Conservation (phyloP, 2,797 vertebrate species). For the Clamator glandarius region DNA sequence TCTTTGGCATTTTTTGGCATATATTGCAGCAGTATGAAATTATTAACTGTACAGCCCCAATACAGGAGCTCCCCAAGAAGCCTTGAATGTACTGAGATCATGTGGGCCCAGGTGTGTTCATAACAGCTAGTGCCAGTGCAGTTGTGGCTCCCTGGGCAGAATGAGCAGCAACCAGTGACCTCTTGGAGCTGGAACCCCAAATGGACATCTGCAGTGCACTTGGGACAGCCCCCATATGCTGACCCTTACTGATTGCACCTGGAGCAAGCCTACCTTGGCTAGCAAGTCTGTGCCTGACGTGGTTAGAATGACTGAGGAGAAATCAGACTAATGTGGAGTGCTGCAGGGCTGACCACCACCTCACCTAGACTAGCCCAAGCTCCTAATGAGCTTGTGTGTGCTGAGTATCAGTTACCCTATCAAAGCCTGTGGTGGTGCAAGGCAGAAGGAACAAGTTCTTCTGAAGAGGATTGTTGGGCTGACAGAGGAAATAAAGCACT, state of each 20-base stretch:
- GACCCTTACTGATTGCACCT: too few relatives aligned
- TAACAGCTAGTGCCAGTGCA: rapidly evolving
- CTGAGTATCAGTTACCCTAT: neutral
- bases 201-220: neutral
- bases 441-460: slow-evolving; percentile 1
- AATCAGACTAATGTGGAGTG: too few relatives aligned
- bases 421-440: neutral
- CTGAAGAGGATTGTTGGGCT: neutral
- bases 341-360: neutral
- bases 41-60: neutral
- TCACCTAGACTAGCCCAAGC: neutral
- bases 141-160: neutral
- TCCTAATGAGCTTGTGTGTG: neutral
- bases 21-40: neutral
- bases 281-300: too few relatives aligned
- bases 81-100: neutral
- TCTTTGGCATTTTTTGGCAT: neutral
- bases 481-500: slow-evolving; percentile 14
- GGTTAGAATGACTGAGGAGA: too few relatives aligned
- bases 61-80: neutral
- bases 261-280: too few relatives aligned
- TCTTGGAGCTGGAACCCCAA: neutral
- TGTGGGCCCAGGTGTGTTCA: rapidly evolving
- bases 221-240: neutral
- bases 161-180: neutral